phyloP scores from a whole-genome alignment of 2,797 vertebrate species.

The Peromyscus eremicus region DNA sequence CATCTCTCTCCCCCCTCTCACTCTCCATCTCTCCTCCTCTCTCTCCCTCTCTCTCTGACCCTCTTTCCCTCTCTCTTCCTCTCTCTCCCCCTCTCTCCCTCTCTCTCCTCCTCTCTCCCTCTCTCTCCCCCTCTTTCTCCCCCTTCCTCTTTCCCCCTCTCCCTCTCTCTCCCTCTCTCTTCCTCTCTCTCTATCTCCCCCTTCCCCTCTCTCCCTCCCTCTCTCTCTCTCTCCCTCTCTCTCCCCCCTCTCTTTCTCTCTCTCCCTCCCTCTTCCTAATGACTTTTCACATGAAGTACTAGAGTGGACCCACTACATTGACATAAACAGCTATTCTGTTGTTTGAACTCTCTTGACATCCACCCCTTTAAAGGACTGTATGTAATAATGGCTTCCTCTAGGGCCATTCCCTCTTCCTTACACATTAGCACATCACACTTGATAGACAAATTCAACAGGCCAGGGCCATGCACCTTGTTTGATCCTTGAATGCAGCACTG shows the following conservation, averaged over 20 bases:
- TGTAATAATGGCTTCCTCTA: background rate
- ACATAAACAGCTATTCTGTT: background rate
- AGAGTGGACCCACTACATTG: background rate
- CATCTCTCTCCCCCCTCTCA: too few species aligned
- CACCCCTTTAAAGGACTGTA: background rate
- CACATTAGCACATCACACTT: background rate
- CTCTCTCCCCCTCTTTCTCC: too few species aligned
- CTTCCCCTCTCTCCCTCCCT: too few species aligned
- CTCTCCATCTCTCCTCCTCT: too few species aligned
- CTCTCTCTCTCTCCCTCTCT: too few species aligned
- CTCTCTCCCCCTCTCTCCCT: background rate
- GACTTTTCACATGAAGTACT: background rate
- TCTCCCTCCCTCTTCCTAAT: background rate
- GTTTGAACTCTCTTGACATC: background rate
- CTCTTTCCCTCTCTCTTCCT: background rate
- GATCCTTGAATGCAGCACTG: slow-evolving; percentile 87
- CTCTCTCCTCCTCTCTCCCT: too few species aligned
- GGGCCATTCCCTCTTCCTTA: background rate
- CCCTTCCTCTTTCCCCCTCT: too few species aligned
- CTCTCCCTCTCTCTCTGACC: too few species aligned
- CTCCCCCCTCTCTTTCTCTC: background rate
- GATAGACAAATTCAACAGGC: slow-evolving; percentile 37
- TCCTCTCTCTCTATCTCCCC: too few species aligned
- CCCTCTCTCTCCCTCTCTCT: too few species aligned
- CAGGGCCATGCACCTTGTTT: slow-evolving; percentile 85